Evolutionary conservation across 2,113 vertebrate species (phyloP), one percentile per base, ranked within the genome.

Genomic region (Trachemys scripta): DNA sequence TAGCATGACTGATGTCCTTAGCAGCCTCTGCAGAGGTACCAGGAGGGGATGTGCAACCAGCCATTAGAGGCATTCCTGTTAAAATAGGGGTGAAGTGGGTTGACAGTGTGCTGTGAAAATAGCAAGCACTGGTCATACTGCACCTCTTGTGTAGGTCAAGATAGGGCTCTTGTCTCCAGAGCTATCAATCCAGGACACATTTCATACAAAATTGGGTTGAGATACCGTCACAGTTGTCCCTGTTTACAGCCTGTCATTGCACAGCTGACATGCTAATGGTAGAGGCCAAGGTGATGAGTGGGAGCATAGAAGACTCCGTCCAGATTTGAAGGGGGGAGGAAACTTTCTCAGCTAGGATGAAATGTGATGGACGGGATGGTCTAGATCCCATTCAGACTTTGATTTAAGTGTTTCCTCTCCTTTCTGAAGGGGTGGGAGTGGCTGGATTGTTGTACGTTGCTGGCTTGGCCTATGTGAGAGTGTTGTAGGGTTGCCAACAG

Each of bases 1-100:
- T 4, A 82, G 3, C 17, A 6, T 10, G 69, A 45, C 1, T 6
- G 69, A 16, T 0, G 0, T 80, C 91, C 72, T 14, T 27, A 49
- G 72, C 54, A 2, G n/a, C n/a, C 8, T 29, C 1, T 16, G 11
- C 1, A 25, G 45, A 0, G 1, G 53, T 45, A 1, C 50, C 31
- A 10, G 1, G 82, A 4, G 53, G 20, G 76, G 69, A 11, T 6
- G 62, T 29, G 42, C 35, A 57, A 85, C 17, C 31, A 4, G 2
- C 5, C 51, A 42, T 78, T 31, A 35, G 22, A 16, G 0, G 11
- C 20, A 72, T 9, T 72, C n/a, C n/a, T 38, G 17, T 0, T 0
- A 1, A 35, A 82, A 54, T 65, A 38, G n/a, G 31, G 45, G 8
- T 5, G 12, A 29, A 59, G 42, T 0, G 51, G 59, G 85, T 38